A percentile compares a stretch with the other conserved stretches of the same genome.
phyloP scores from a whole-genome alignment of 2,113 vertebrate genomes.

The Nyctereutes procyonoides region DNA sequence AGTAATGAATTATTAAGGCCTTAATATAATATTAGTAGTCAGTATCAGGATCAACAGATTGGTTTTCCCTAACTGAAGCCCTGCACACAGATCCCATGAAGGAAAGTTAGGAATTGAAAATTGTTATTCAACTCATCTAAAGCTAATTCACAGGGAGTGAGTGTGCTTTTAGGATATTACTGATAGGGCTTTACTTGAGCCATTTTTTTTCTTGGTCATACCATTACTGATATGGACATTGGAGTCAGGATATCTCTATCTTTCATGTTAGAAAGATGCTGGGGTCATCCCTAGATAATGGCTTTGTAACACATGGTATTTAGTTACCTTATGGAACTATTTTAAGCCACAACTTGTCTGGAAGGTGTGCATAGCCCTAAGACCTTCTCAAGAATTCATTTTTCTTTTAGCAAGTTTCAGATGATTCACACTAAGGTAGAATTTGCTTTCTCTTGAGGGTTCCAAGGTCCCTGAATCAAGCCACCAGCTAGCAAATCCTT shows the following conservation, averaged over 20 bases:
- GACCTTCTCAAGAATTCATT: neutral
- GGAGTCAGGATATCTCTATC: neutral
- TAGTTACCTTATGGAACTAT: neutral
- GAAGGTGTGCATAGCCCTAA: neutral
- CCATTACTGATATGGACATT: neutral
- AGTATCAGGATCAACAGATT: neutral
- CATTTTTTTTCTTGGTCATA: neutral
- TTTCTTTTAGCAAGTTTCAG: conserved; percentile 39
- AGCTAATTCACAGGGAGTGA: neutral
- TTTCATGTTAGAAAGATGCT: neutral
- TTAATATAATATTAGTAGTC: neutral
- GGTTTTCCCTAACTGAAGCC: neutral
- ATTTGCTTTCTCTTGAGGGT: neutral
- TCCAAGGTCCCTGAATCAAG: neutral
- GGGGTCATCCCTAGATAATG: neutral
- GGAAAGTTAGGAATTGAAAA: neutral
- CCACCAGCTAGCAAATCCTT: neutral
- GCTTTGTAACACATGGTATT: neutral
- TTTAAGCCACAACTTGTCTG: neutral
- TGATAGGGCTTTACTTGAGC: neutral
- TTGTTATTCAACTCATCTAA: neutral
- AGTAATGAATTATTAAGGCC: neutral
- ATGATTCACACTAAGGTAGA: neutral
- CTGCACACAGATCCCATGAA: neutral
- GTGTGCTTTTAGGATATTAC: neutral